Conservation (phyloP, 2,113 vertebrate genomes). For the Myocastor coypus region DNA sequence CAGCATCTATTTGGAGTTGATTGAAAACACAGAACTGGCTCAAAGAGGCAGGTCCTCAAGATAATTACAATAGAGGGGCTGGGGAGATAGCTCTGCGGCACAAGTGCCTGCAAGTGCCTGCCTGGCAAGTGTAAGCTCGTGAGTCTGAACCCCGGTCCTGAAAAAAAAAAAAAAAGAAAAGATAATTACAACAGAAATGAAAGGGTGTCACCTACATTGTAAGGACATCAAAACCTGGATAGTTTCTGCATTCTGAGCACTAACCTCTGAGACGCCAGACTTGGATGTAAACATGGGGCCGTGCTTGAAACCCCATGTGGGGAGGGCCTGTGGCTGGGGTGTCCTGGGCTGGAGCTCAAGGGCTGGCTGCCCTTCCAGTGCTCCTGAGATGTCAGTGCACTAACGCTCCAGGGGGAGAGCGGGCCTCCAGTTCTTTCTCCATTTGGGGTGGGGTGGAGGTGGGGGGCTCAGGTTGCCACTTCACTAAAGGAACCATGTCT, state of each 20-base stretch:
- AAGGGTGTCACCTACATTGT: background rate
- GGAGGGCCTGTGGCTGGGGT: background rate
- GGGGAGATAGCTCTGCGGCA: no score
- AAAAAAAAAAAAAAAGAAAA: background rate
- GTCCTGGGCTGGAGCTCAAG: background rate
- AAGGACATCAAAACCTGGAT: background rate
- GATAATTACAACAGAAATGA: constrained; percentile 40
- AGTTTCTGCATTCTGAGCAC: background rate
- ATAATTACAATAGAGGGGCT: constrained; percentile 43
- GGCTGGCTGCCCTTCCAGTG: background rate
- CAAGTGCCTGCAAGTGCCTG: no score
- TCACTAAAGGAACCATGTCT: background rate
- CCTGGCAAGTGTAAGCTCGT: no score
- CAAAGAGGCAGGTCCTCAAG: constrained; percentile 16
- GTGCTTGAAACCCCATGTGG: background rate
- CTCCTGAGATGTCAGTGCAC: background rate
- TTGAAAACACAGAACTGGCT: constrained; percentile 41
- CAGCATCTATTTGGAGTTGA: constrained; percentile 52
- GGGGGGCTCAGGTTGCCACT: background rate
- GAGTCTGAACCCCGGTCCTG: no score
- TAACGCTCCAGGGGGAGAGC: background rate
- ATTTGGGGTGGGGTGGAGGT: no score
- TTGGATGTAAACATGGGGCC: background rate
- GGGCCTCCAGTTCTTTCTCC: background rate
- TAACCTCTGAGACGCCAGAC: constrained; percentile 11